Evolutionary conservation across 2,888 invertebrate genomes (phyloP), one percentile per base, ranked within the genome.

Genomic region (Hemicrepidius hirtus): DNA sequence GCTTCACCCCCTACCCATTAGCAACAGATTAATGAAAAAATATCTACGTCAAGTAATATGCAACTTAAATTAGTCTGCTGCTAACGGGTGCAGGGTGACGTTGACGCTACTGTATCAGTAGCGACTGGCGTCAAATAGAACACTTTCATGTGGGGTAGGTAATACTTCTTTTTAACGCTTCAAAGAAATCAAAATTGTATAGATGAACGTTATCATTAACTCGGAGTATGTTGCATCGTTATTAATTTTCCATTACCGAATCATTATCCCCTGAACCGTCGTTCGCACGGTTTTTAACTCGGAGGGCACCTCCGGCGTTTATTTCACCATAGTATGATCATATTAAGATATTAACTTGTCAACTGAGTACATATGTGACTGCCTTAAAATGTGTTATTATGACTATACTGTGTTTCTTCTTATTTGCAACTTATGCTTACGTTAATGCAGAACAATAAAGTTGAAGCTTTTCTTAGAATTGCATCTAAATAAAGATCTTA

Each of bases 191-290:
- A 16, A 46, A 63, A 10, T 10, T 44, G 32, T 32, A 16, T n/a
- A 44, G 18, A 18, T 16, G 32, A n/a, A 63, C 40, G 65, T 53
- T 57, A 66, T 66, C 40, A 57, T 44, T 66, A 66, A 40, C 40
- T 66, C 28, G 7, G 55, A 37, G 28, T 44, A 57, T 40, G 49
- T 41, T 69, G 73, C 75, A 75, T 76, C 77, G 78, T 78, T 78
- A 79, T 79, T 79, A 79, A 79, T 78, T 77, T 77, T 74, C 75
- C 79, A 79, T 79, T 79, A 79, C 71, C 55, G 73, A 77, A 78
- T 70, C 77, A 77, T 79, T 79, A 79, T 65, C 66, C 64, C 60
- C 60, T 40, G 70, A 73, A 76, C 68, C 65, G 57, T 67, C 74
- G 75, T 77, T 77, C 77, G 77, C 77, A 77, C 77, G 77, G 68